Evolutionary conservation across 1,140 invertebrate genomes (phyloP).

Genomic region (Drosophila bipectinata): DNA sequence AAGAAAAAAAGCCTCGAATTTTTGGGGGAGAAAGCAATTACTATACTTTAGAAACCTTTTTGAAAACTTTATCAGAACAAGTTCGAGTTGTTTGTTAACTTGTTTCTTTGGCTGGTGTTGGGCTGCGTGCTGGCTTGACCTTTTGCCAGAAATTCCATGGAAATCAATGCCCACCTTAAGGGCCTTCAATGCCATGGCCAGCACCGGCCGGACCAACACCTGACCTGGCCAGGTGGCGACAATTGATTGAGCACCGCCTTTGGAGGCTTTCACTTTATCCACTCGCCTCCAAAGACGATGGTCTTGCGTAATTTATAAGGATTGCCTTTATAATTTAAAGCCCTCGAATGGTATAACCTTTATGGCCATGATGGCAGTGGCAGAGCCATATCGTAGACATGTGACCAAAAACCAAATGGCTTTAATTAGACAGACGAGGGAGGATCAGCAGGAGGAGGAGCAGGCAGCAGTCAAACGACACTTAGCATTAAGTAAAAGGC

Average conservation of each 20-base stretch:
- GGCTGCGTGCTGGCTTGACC: conserved; percentile 34
- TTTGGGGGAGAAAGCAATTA: too few relatives aligned
- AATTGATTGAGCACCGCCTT: conserved; percentile 33
- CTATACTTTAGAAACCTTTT: neutral
- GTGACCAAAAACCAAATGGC: conserved; percentile 21
- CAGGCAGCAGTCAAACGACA: conserved; percentile 57
- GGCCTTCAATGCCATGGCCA: conserved; percentile 39
- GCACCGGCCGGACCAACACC: too few relatives aligned
- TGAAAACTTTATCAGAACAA: too few relatives aligned
- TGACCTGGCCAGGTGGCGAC: conserved; percentile 31
- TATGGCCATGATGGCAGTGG: conserved; percentile 22
- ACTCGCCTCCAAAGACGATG: neutral
- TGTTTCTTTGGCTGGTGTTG: too few relatives aligned
- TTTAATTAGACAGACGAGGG: conserved; percentile 51
- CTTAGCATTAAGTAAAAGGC: conserved; percentile 77
- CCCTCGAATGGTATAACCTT: neutral
- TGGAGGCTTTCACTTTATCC: conserved; percentile 4
- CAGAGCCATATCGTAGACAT: conserved; percentile 41
- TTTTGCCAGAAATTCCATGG: conserved; percentile 42
- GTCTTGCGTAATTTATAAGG: conserved; percentile 44
- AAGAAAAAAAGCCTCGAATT: too few relatives aligned
- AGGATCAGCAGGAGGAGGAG: neutral
- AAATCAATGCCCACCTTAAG: conserved; percentile 37
- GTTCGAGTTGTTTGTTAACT: too few relatives aligned
- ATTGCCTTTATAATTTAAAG: conserved; percentile 24